Conservation (phyloP, 2,113 vertebrate species). For the Alces alces region DNA sequence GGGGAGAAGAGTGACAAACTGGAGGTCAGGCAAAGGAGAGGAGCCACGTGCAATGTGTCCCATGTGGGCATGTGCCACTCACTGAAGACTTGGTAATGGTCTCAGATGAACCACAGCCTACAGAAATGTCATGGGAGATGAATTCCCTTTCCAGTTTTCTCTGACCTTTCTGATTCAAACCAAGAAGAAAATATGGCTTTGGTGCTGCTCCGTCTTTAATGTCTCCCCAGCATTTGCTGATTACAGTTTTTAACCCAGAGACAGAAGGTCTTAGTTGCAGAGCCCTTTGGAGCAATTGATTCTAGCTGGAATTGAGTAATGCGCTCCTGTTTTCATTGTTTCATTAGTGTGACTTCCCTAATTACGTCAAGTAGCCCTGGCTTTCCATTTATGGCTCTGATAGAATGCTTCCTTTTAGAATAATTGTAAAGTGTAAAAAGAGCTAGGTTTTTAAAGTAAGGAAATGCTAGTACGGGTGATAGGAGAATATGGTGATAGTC, state of each 20-base stretch:
- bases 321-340: not conserved
- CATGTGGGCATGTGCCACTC: accelerated
- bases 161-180: not conserved
- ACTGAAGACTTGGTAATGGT: accelerated
- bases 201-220: not conserved
- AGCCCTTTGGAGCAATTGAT: not conserved
- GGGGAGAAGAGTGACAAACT: not conserved
- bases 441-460: not conserved
- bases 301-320: conserved; percentile 10
- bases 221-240: not conserved
- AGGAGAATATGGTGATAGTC: not conserved
- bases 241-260: conserved; percentile 13
- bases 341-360: not conserved
- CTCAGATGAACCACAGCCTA: not conserved
- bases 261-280: not conserved
- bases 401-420: conserved; percentile 26
- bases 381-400: not conserved
- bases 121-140: not conserved
- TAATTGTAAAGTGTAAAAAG: not conserved
- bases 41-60: not conserved
- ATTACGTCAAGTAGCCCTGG: not conserved
- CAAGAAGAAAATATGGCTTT: not conserved
- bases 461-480: not conserved
- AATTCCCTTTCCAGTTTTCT: not conserved
- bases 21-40: not conserved